Percentiles rank a stretch among this genome's conserved stretches.
These are phyloP conservation scores for Fopius arisanus DNA, from an alignment of 1,140 invertebrate species.

Conservation along the genomic window DNA sequence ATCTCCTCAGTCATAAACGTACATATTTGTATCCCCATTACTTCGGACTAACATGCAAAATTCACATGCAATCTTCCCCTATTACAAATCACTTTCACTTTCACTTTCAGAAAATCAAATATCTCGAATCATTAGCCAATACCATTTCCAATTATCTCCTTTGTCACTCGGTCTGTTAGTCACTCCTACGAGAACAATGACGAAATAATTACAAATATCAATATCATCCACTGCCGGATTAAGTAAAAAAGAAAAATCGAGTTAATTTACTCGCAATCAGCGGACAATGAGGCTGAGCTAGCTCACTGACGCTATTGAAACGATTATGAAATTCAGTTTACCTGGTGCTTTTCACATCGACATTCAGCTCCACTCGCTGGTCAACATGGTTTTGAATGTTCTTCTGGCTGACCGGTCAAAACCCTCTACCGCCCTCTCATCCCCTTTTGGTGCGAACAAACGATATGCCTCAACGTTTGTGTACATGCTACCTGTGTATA, in stretches of 20 bases:
- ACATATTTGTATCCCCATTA: too few species aligned
- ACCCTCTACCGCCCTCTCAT: neutral
- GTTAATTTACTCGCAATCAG: neutral
- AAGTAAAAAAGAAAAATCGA: too few species aligned
- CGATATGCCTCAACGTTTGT: slow-evolving; percentile 5
- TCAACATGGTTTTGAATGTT: slow-evolving; percentile 8
- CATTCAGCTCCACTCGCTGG: neutral
- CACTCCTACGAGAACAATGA: too few species aligned
- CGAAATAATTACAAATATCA: too few species aligned
- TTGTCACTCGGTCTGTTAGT: too few species aligned
- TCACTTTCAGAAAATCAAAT: too few species aligned
- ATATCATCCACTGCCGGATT: too few species aligned
- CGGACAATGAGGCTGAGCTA: neutral
- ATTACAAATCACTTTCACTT: too few species aligned
- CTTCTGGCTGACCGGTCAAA: slow-evolving; percentile 46
- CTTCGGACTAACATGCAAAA: too few species aligned
- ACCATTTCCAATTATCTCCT: too few species aligned
- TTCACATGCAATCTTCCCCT: too few species aligned
- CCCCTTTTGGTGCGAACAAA: slow-evolving; percentile 7
- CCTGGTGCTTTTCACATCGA: neutral
- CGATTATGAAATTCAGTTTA: neutral
- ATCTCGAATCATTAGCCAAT: too few species aligned
- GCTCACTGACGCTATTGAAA: neutral
- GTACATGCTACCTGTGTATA: slow-evolving; percentile 3
- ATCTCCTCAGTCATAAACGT: neutral